These are phyloP conservation scores for Xanthostigma xanthostigma DNA, from an alignment of 2,888 invertebrate genomes.

Conservation along the genomic window DNA sequence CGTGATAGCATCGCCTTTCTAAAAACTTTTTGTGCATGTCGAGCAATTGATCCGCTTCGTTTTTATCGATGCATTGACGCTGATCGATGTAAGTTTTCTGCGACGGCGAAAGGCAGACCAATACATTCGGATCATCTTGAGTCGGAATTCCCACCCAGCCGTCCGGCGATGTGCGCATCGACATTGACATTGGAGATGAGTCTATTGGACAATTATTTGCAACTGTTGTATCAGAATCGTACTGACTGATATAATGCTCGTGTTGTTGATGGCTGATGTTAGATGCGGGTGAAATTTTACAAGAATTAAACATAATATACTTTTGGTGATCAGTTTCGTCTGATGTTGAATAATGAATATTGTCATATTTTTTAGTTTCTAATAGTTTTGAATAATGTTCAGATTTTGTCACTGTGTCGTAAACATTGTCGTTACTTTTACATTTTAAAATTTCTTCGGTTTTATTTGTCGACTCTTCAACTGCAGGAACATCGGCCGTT, in stretches of 20 bases:
- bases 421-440: not conserved
- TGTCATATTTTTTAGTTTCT: too few relatives aligned
- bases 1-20: constrained; percentile 34
- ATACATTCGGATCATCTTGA: constrained; percentile 39
- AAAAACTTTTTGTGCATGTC: constrained; percentile 55
- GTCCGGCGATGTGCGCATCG: constrained; percentile 7
- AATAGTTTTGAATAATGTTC: too few relatives aligned
- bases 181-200: too few relatives aligned
- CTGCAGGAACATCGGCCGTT: constrained; percentile 11
- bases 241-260: too few relatives aligned
- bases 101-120: constrained; percentile 58
- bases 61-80: constrained; percentile 31
- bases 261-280: too few relatives aligned
- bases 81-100: constrained; percentile 46
- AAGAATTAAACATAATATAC: too few relatives aligned
- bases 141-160: constrained; percentile 48
- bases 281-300: too few relatives aligned
- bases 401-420: too few relatives aligned
- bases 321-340: too few relatives aligned
- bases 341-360: too few relatives aligned
- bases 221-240: too few relatives aligned
- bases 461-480: not conserved
- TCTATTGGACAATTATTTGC: too few relatives aligned
- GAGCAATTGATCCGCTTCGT: constrained; percentile 44
- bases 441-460: not conserved